phyloP scores from a whole-genome alignment of 2,797 vertebrate genomes.

The Sebastes melanostomus region DNA sequence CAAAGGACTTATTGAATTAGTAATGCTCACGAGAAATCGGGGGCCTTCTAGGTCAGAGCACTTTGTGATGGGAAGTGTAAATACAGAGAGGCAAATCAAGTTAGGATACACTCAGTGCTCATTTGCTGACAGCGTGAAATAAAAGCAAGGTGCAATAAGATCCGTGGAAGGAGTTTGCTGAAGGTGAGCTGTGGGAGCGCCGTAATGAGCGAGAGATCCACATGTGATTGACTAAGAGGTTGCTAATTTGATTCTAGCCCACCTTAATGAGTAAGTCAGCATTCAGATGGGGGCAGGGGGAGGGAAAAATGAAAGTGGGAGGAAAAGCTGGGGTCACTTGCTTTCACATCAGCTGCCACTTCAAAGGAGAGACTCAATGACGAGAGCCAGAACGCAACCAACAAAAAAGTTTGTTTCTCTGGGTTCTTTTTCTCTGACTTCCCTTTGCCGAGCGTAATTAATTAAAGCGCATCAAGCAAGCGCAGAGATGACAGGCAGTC shows the following conservation, averaged over 20 bases:
- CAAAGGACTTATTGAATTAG: constrained; percentile 36
- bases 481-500: constrained; percentile 57
- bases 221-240: constrained; percentile 62
- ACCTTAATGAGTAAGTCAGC: constrained; percentile 51
- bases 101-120: constrained; percentile 60
- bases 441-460: constrained; percentile 51
- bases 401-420: constrained; percentile 20
- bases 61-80: constrained; percentile 63
- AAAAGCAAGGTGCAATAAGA: constrained; percentile 59
- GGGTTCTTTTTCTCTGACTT: constrained; percentile 34
- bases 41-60: constrained; percentile 48
- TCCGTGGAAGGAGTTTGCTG: constrained; percentile 29
- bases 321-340: constrained; percentile 30
- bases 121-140: constrained; percentile 64
- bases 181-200: constrained; percentile 59
- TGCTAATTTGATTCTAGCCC: constrained; percentile 56
- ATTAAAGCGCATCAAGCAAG: constrained; percentile 52
- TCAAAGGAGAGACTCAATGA: constrained; percentile 27
- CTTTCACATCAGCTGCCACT: constrained; percentile 37
- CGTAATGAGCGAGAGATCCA: constrained; percentile 48
- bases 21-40: constrained; percentile 20
- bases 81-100: constrained; percentile 57
- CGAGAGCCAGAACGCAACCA: neutral
- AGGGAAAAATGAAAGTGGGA: neutral
- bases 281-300: constrained; percentile 1